phyloP scores from a whole-genome alignment of 2,888 invertebrate species.

The Hypsopygia costalis region DNA sequence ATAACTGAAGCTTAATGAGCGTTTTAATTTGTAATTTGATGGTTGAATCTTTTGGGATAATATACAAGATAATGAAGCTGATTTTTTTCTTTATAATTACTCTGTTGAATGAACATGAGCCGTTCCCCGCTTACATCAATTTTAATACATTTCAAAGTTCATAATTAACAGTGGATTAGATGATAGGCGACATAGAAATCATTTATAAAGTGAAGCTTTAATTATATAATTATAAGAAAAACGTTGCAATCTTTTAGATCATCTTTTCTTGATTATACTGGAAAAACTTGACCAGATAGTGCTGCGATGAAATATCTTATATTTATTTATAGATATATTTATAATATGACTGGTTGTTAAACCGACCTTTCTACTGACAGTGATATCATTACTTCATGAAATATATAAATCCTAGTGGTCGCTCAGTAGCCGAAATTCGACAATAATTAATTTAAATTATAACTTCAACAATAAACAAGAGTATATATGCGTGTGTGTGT shows the following conservation, averaged over 20 bases:
- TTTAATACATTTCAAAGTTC: not conserved
- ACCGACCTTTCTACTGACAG: no score
- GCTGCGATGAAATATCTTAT: not conserved
- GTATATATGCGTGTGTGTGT: no score
- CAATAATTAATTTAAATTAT: no score
- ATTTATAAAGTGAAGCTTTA: not conserved
- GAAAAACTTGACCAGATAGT: not conserved
- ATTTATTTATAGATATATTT: no score
- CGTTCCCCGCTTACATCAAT: not conserved
- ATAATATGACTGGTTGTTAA: not conserved
- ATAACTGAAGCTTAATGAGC: slow-evolving; percentile 3
- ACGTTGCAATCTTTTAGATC: not conserved
- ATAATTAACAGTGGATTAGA: not conserved
- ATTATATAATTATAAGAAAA: not conserved
- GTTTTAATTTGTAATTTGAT: slow-evolving; percentile 9
- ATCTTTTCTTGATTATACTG: not conserved
- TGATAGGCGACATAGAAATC: not conserved
- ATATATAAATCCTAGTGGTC: no score
- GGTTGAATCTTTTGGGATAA: slow-evolving; percentile 2
- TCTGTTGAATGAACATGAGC: not conserved
- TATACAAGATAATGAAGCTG: slow-evolving; percentile 4
- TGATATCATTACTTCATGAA: no score
- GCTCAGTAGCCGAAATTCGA: no score
- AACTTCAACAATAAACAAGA: no score
- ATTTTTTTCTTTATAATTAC: slow-evolving; percentile 4